Percentiles rank a stretch among this genome's conserved stretches.
phyloP scores from a whole-genome alignment of 2,888 invertebrate genomes.

The Drosophila stalkeri region DNA sequence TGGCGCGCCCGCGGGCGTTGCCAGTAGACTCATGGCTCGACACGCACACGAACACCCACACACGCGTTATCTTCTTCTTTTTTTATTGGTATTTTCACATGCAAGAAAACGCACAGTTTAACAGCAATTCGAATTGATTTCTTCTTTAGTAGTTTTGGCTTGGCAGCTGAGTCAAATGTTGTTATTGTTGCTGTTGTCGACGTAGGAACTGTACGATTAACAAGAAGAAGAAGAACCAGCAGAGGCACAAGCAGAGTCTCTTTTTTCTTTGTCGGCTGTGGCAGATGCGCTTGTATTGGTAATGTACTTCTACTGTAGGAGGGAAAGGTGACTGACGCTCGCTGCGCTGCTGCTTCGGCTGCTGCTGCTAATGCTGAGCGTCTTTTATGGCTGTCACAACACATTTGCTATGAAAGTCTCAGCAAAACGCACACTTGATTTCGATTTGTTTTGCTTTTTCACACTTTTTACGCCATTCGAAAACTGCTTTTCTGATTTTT shows the following conservation, averaged over 20 bases:
- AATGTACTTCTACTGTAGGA: constrained; percentile 21
- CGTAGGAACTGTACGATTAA: constrained; percentile 75
- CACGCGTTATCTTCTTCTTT: constrained; percentile 28
- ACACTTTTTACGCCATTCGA: constrained; percentile 62
- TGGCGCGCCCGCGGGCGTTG: constrained; percentile 54
- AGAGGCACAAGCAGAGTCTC: constrained; percentile 22
- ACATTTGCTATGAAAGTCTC: constrained; percentile 60
- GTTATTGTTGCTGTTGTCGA: constrained; percentile 30
- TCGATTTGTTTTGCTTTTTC: constrained; percentile 36
- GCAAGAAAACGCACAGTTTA: constrained; percentile 44
- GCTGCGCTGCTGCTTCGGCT: constrained; percentile 38
- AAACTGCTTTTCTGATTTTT: constrained; percentile 43
- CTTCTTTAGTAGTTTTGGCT: constrained; percentile 55
- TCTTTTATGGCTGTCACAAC: constrained; percentile 56
- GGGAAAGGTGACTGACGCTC: constrained; percentile 50
- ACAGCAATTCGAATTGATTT: constrained; percentile 39
- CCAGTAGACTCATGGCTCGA: constrained; percentile 63
- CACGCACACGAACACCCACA: constrained; percentile 36
- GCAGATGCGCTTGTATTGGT: constrained; percentile 53
- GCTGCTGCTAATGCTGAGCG: constrained; percentile 44
- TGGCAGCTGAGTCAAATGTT: constrained; percentile 62
- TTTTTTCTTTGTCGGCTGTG: constrained; percentile 69
- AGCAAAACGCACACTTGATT: constrained; percentile 55
- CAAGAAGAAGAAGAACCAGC: constrained; percentile 61
- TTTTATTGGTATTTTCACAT: constrained; percentile 58